These are phyloP conservation scores for Salarias fasciatus DNA, from an alignment of 2,797 vertebrate genomes.

Conservation along the genomic window DNA sequence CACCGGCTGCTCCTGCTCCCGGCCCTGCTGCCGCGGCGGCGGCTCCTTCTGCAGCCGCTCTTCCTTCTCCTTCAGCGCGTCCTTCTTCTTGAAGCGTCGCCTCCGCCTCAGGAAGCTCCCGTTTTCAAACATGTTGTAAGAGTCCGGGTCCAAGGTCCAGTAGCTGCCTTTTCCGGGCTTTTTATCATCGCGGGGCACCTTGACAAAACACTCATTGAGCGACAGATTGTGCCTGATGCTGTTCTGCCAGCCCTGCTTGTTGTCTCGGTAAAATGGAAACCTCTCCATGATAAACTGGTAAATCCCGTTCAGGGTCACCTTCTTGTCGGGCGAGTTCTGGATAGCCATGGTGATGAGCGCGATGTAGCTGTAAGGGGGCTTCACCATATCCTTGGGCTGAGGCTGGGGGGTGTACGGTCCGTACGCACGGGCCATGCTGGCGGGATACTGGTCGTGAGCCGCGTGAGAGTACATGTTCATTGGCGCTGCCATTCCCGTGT, in stretches of 20 bases:
- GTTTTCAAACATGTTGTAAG: slow-evolving; percentile 97
- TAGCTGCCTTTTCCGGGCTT: slow-evolving; percentile 96
- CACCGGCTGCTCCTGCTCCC: slow-evolving; percentile 80
- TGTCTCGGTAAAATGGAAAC: slow-evolving; percentile 95
- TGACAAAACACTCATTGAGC: slow-evolving; percentile 94
- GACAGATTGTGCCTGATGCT: slow-evolving; percentile 93
- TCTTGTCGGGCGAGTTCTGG: slow-evolving; percentile 94
- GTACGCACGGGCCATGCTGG: slow-evolving; percentile 90
- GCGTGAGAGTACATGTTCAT: slow-evolving; percentile 98
- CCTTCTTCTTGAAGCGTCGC: slow-evolving; percentile 96
- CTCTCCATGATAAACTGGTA: slow-evolving; percentile 98
- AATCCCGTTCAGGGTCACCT: slow-evolving; percentile 96
- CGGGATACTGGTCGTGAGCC: slow-evolving; percentile 87
- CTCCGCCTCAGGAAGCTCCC: slow-evolving; percentile 92
- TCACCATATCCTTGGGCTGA: slow-evolving; percentile 97
- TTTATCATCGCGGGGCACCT: slow-evolving; percentile 94
- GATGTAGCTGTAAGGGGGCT: slow-evolving; percentile 94
- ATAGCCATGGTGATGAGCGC: slow-evolving; percentile 97
- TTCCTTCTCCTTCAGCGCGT: slow-evolving; percentile 93
- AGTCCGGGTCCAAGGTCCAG: slow-evolving; percentile 96
- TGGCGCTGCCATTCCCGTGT: slow-evolving; percentile 95
- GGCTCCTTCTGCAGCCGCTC: slow-evolving; percentile 89
- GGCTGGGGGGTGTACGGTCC: slow-evolving; percentile 92
- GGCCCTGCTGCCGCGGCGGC: slow-evolving; percentile 75
- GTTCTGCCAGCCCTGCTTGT: slow-evolving; percentile 96